Evolutionary conservation across 2,113 vertebrate genomes (phyloP), one percentile per base, ranked within the genome.

Genomic region (Perccottus glenii): DNA sequence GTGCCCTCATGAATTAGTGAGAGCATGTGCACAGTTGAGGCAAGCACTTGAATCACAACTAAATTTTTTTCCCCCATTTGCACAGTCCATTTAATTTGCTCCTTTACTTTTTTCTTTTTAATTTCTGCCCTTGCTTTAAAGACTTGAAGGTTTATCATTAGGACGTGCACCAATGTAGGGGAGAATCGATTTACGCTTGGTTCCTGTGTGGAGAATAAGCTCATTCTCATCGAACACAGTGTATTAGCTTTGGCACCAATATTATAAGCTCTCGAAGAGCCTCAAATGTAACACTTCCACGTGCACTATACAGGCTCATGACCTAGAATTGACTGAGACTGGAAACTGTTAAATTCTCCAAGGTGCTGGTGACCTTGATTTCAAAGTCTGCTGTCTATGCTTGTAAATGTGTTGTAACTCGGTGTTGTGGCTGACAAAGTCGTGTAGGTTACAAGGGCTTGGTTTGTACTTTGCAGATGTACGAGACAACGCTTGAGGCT

Each of bases 1-100:
- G 78, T 62, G 67, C 76, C 76, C 81, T 88, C 84, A 85, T 91
- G 81, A 89, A 89, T 91, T 82, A 88, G 85, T 88, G 73, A 90
- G 78, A 62, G 61, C 64, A 74, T 78, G 70, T 82, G 82, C 79
- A 59, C 68, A 75, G 71, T 77, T 71, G 65, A 85, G 71, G 82
- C 75, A 66, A 76, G 84, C 67, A 70, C 88, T 83, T 61, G 27
- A 70, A 71, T 67, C 50, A 52, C 69, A 62, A 42, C 43, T 7
- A 14, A 57, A 46, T 60, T 71, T 67, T 63, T 62, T 49, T 42
- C 19, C 15, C 14, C 36, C 45, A 60, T 78, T 65, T 69, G 45
- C 67, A 67, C 61, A 52, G 62, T 16, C 55, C 60, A 47, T 6
- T 77, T 77, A 27, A 82, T 79, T 75, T 82, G 61, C 47, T 53